These are phyloP conservation scores for Oryzias melastigma DNA, from an alignment of 2,113 vertebrate species.

Conservation along the genomic window DNA sequence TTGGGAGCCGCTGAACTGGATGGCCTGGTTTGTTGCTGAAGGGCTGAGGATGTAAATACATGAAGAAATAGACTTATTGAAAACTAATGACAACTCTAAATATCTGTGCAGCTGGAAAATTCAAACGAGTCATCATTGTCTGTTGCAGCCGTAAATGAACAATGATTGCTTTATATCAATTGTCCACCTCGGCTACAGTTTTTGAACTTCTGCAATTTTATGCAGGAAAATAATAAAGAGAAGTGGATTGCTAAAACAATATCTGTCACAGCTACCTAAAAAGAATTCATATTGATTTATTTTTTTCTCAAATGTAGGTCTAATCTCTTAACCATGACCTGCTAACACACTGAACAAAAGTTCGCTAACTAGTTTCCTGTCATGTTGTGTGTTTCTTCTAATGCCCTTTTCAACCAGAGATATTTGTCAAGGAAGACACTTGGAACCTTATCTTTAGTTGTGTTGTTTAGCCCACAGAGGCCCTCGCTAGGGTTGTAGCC, in stretches of 20 bases:
- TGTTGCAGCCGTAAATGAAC: too few relatives aligned
- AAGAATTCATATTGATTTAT: too few relatives aligned
- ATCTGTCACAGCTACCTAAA: too few relatives aligned
- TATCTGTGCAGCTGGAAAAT: too few relatives aligned
- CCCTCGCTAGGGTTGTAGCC: slow-evolving; percentile 58
- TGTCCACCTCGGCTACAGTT: slow-evolving; percentile 10
- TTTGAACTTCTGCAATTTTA: slow-evolving; percentile 59
- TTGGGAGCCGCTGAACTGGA: slow-evolving; percentile 88
- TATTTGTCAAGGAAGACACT: slow-evolving; percentile 52
- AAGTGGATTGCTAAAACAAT: too few relatives aligned
- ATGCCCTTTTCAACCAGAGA: slow-evolving; percentile 46
- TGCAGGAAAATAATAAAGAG: slow-evolving; percentile 46
- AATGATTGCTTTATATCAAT: too few relatives aligned
- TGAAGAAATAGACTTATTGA: slow-evolving; percentile 35
- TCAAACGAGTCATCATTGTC: too few relatives aligned
- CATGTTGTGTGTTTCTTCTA: slow-evolving; percentile 40
- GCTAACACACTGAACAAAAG: slow-evolving; percentile 14
- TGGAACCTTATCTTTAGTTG: slow-evolving; percentile 56
- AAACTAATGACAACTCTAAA: slow-evolving; percentile 37
- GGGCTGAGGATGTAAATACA: slow-evolving; percentile 25
- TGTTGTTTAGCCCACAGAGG: slow-evolving; percentile 70
- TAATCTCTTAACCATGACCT: slow-evolving; percentile 2
- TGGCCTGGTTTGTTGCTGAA: slow-evolving; percentile 82
- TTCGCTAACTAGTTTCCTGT: slow-evolving; percentile 52
- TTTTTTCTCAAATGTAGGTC: slow-evolving; percentile 7